Evolutionary conservation across 1,140 invertebrate genomes (phyloP).

Genomic region (Lasioglossum albipes): DNA sequence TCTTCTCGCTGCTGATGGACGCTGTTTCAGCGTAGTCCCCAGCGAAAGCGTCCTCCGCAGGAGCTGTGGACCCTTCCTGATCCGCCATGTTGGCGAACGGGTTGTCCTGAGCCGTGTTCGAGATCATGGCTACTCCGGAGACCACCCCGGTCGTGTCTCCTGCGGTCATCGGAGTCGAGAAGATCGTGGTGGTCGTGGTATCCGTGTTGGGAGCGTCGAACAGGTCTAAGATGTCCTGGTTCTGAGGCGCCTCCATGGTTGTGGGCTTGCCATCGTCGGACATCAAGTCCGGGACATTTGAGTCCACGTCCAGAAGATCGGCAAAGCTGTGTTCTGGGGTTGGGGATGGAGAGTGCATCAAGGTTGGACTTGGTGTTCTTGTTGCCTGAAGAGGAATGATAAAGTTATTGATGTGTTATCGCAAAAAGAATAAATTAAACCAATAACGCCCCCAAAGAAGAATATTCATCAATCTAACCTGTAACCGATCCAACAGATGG

Average conservation of each 20-base stretch:
- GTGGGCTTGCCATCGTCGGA: slow-evolving; percentile 61
- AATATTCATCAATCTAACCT: slow-evolving; percentile 3
- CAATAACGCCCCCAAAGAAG: no score
- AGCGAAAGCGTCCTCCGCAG: slow-evolving; percentile 46
- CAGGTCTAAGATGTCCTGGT: slow-evolving; percentile 75
- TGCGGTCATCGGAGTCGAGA: slow-evolving; percentile 65
- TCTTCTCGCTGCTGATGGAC: slow-evolving; percentile 60
- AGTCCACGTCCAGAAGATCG: slow-evolving; percentile 84
- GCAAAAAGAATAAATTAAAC: no score
- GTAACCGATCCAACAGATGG: slow-evolving; percentile 88
- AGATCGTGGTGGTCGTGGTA: slow-evolving; percentile 61
- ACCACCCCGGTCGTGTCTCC: slow-evolving; percentile 37
- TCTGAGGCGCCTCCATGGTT: slow-evolving; percentile 40
- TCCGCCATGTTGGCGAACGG: slow-evolving; percentile 64
- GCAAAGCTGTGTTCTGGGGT: slow-evolving; percentile 87
- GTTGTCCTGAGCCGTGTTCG: slow-evolving; percentile 64
- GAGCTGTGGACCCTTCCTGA: slow-evolving; percentile 10
- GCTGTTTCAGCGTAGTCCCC: slow-evolving; percentile 52
- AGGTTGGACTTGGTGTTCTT: slow-evolving; percentile 89
- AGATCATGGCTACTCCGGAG: slow-evolving; percentile 47
- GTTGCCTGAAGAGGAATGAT: slow-evolving; percentile 82
- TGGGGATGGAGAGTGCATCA: slow-evolving; percentile 91
- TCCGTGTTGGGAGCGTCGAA: slow-evolving; percentile 74
- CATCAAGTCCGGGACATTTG: slow-evolving; percentile 74
- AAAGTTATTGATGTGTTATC: no score